Base-by-base conservation (phyloP, 1,140 invertebrate genomes). In the Phymastichus coffea region DNA sequence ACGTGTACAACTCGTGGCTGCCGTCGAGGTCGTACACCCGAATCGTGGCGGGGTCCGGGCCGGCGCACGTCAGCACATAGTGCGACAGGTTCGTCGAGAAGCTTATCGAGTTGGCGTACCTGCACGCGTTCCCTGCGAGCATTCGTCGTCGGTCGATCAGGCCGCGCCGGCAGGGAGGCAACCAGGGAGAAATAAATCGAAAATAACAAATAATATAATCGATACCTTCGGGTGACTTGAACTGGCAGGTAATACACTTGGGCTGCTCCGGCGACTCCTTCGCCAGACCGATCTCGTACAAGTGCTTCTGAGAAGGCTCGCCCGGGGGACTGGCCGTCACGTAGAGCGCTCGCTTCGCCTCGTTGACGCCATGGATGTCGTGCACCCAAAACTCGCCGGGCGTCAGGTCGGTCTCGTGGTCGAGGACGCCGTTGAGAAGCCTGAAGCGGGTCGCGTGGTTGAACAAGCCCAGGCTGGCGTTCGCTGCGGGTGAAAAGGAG, bases 51-150 rank as follows among this genome's bases (percentile, higher is more conserved):
- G 84, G 80, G 40, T 81, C 75, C 2, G 82, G 76, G 9, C 88
- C 89, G 14, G 68, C 77, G 69, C 93, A 95, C 15, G 80, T 82
- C n/a, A 92, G 70, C 0, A 83, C 81, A 66, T 90, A 87, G 65
- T 86, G 83, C 0, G 83, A 80, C 2, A 76, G 81, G n/a, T 82
- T 79, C 9, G 72, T 76, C 57, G 87, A 90, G 57, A 94, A 85
- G 1, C 76, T 77, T 0, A 81, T 86, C 10, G 52, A 49, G 25
- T 84, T 83, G 51, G 86, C 82, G 72, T 85, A 85, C 57, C 86
- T 72, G 69, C 85, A 88, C 4, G 70, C 65, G 14, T 76, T 80
- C 2, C 75, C 81, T 74, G 56, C 0, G 52, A 12, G 20, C 22
- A 26, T n/a, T n/a, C n/a, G n/a, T n/a, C 20, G 1, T 30, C 9